Percentiles rank a stretch among this genome's conserved stretches.
Evolutionary conservation across 1,140 invertebrate genomes (phyloP).

Genomic region (Aradophagus sp.): DNA sequence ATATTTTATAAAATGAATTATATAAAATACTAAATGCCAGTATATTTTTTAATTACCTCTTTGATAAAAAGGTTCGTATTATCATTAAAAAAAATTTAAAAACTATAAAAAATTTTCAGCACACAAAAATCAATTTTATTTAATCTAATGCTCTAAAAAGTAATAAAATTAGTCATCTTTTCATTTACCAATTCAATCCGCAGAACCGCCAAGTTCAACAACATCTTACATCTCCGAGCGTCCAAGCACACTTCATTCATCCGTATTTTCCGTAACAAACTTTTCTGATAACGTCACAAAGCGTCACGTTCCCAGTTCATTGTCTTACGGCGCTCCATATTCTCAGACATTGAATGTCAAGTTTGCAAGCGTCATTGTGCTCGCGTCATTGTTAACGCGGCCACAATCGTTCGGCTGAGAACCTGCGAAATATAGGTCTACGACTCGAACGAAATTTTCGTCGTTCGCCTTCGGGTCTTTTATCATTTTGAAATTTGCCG

Average conservation of each 20-base stretch:
- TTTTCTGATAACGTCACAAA: conserved; percentile 24
- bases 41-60: too few relatives aligned
- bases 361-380: conserved; percentile 40
- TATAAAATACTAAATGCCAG: too few relatives aligned
- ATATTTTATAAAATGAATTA: too few relatives aligned
- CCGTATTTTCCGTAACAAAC: conserved; percentile 26
- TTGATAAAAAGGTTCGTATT: too few relatives aligned
- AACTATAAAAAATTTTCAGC: too few relatives aligned
- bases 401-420: conserved; percentile 42
- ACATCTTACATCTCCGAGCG: conserved; percentile 18
- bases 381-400: conserved; percentile 33
- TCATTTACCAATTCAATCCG: too few relatives aligned
- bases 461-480: conserved; percentile 2
- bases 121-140: too few relatives aligned
- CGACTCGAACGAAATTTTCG: conserved; percentile 20
- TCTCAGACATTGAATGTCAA: conserved; percentile 46
- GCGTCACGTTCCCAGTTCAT: conserved; percentile 44
- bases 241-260: not conserved
- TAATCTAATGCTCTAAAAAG: too few relatives aligned
- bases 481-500: conserved; percentile 15
- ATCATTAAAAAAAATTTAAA: too few relatives aligned
- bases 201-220: too few relatives aligned
- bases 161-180: too few relatives aligned
- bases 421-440: conserved; percentile 27
- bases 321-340: conserved; percentile 44